These are phyloP conservation scores for Drosophila subsilvestris DNA, from an alignment of 2,888 invertebrate genomes.

Conservation along the genomic window DNA sequence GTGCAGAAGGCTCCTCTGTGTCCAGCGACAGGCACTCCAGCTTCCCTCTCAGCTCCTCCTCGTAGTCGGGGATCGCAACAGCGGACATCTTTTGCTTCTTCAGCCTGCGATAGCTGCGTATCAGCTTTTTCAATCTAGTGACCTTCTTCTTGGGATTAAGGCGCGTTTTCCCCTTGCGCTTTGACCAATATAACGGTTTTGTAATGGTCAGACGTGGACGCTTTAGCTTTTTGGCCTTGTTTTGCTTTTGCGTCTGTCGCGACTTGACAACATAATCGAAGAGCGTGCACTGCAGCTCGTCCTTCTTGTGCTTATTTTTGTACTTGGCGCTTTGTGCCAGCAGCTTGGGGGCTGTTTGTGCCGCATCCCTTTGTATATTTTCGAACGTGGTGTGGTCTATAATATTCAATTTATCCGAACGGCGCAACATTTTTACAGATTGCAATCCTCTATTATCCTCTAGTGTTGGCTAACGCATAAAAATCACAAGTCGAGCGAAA, in stretches of 20 bases:
- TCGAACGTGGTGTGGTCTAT: conserved; percentile 60
- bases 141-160: conserved; percentile 55
- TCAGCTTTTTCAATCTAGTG: conserved; percentile 66
- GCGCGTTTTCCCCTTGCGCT: conserved; percentile 64
- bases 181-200: conserved; percentile 22
- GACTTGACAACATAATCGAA: conserved; percentile 59
- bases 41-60: neutral
- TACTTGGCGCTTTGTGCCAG: conserved; percentile 61
- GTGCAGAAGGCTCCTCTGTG: neutral
- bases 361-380: conserved; percentile 36
- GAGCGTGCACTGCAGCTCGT: conserved; percentile 33
- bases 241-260: conserved; percentile 40
- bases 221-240: conserved; percentile 27
- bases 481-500: neutral
- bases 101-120: conserved; percentile 56
- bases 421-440: conserved; percentile 38
- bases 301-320: conserved; percentile 54
- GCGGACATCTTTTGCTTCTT: conserved; percentile 22
- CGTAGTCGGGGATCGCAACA: neutral
- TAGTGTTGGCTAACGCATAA: conserved; percentile 7
- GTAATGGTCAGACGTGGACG: conserved; percentile 35
- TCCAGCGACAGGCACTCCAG: neutral
- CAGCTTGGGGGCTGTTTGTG: neutral
- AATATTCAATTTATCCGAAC: conserved; percentile 62
- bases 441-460: too few relatives aligned